A percentile compares a stretch with the other conserved stretches of the same genome.
Evolutionary conservation across 1,140 invertebrate genomes (phyloP).

Genomic region (Drosophila eugracilis): DNA sequence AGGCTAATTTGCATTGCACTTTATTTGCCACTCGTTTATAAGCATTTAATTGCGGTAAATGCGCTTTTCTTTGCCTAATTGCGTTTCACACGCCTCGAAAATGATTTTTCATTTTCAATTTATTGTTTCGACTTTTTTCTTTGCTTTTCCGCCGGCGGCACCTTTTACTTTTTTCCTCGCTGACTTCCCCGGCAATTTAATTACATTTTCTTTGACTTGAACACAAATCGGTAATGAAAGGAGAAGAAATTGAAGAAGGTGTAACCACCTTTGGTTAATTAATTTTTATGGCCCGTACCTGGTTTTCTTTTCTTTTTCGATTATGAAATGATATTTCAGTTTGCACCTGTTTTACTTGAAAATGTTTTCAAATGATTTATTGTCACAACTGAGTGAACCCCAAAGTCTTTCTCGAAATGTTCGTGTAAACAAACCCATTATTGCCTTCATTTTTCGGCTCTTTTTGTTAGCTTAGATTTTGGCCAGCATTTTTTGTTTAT

Average conservation of each 20-base stretch:
- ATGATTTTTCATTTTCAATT: constrained; percentile 43
- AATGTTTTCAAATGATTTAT: constrained; percentile 34
- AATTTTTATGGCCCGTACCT: constrained; percentile 48
- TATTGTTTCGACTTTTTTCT: constrained; percentile 30
- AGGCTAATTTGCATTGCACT: constrained; percentile 38
- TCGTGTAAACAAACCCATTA: constrained; percentile 75
- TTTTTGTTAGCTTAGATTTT: constrained; percentile 27
- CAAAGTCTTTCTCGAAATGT: constrained; percentile 17
- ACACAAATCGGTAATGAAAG: constrained; percentile 44
- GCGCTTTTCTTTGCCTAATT: constrained; percentile 51
- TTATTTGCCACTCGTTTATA: constrained; percentile 44
- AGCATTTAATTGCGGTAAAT: constrained; percentile 55
- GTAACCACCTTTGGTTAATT: constrained; percentile 68
- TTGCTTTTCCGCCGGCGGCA: constrained; percentile 55
- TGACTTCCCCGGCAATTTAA: constrained; percentile 52
- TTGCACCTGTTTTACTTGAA: constrained; percentile 24
- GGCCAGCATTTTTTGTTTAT: constrained; percentile 14
- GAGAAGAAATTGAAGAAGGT: constrained; percentile 41
- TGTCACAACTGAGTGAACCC: constrained; percentile 39
- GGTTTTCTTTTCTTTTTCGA: constrained; percentile 31
- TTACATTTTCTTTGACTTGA: constrained; percentile 56
- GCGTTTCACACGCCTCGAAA: constrained; percentile 55
- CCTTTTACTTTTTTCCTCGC: constrained; percentile 56
- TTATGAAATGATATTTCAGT: constrained; percentile 53
- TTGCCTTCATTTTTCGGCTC: constrained; percentile 33